Conservation (phyloP, 2,888 invertebrate species). For the Aplocera efformata region DNA sequence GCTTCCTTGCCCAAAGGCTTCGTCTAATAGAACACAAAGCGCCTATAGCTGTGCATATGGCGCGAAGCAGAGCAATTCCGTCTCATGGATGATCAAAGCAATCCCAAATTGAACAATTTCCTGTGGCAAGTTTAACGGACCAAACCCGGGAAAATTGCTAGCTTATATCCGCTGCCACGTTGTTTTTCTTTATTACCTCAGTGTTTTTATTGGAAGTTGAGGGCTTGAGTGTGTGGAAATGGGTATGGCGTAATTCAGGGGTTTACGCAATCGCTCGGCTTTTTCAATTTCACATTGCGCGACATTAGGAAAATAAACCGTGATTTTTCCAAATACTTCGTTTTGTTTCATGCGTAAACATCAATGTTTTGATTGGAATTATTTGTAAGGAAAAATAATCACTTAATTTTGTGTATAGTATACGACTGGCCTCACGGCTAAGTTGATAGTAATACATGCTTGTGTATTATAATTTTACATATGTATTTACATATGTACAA, state of each 20-base stretch:
- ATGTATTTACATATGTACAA: no score
- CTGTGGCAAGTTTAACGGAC: constrained; percentile 24
- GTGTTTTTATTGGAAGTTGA: constrained; percentile 27
- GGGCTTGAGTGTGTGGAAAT: constrained; percentile 4
- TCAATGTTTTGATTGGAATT: no score
- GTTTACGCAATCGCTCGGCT: not conserved
- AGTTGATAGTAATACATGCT: no score
- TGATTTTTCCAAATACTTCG: no score
- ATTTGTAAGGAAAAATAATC: no score
- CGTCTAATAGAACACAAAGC: no score
- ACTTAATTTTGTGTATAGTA: no score
- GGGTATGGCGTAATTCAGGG: constrained; percentile 2
- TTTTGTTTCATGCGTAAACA: no score
- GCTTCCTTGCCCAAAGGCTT: not conserved
- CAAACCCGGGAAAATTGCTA: constrained; percentile 22
- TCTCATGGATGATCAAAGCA: constrained; percentile 25
- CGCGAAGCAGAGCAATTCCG: constrained; percentile 1
- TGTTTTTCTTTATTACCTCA: constrained; percentile 25
- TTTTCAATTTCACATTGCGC: no score
- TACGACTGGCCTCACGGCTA: no score
- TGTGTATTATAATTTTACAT: no score
- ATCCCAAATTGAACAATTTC: constrained; percentile 30
- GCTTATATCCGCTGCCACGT: constrained; percentile 23
- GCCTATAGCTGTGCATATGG: not conserved
- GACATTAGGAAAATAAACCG: no score